These are phyloP conservation scores for Goniozus legneri DNA, from an alignment of 1,140 invertebrate species.

Conservation along the genomic window DNA sequence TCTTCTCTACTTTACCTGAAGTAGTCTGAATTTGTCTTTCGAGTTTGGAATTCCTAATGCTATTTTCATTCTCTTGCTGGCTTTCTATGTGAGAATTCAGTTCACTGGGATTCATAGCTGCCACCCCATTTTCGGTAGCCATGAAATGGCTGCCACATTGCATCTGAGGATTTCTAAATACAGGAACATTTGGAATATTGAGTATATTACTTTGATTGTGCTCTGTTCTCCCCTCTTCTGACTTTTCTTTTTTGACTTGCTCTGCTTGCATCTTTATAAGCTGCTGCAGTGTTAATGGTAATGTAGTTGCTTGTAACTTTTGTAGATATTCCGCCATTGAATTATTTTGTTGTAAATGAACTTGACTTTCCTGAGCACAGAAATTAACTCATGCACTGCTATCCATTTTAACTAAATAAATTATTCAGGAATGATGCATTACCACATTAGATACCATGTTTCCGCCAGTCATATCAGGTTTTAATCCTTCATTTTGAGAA, in stretches of 20 bases:
- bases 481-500: conserved; percentile 31
- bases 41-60: conserved; percentile 29
- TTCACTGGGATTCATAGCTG: conserved; percentile 40
- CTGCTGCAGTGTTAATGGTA: conserved; percentile 49
- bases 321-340: conserved; percentile 50
- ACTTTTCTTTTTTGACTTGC: conserved; percentile 42
- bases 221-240: conserved; percentile 40
- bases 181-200: conserved; percentile 48
- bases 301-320: conserved; percentile 45
- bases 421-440: too few relatives aligned
- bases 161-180: conserved; percentile 40
- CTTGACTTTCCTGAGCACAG: conserved; percentile 37
- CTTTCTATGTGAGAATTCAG: conserved; percentile 42
- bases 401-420: too few relatives aligned
- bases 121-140: conserved; percentile 37
- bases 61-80: conserved; percentile 32
- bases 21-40: conserved; percentile 45
- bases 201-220: conserved; percentile 47
- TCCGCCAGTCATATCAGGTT: too few relatives aligned
- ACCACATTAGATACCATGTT: too few relatives aligned
- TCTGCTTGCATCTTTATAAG: conserved; percentile 47
- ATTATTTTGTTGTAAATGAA: conserved; percentile 37
- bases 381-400: too few relatives aligned
- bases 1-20: conserved; percentile 46
- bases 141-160: conserved; percentile 42